Evolutionary conservation across 1,140 invertebrate genomes (phyloP), one percentile per base, ranked within the genome.

Genomic region (Nasonia longicornis): DNA sequence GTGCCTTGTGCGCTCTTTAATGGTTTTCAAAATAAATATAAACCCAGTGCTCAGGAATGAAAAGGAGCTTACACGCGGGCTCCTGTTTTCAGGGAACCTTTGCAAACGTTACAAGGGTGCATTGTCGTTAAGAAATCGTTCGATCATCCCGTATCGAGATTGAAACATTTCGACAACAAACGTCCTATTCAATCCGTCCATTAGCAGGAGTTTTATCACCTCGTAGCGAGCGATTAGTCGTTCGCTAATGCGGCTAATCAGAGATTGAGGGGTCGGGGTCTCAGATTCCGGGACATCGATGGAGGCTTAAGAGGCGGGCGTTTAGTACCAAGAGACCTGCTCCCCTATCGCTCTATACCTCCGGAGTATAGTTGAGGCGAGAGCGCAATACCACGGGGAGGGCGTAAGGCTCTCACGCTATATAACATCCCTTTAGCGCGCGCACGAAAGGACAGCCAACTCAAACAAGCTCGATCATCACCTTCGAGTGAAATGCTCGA

Each of bases 331-430:
- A 45, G 52, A 58, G 52, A 58, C 52, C 52, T 20, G 38, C 70
- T 76, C 31, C 73, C 73, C 38, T 22, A 35, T 71, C 45, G 77
- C 38, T 79, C 52, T 77, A 35, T 35, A 38, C 58, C 38, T 67
- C 64, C 64, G 38, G 48, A 66, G 74, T 58, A 58, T 58, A 58
- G 52, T 76, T 64, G 52, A 38, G 12, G 22, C 45, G 20, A 48
- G 58, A 48, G 58, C 2, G 14, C n/a, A 81, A 77, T 81, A 77
- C 80, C 66, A 45, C 74, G 35, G 73, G 73, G 73, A 81, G 66
- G 38, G 58, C 31, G 22, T 48, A 80, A 80, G 78, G 12, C 11
- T n/a, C 63, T 35, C 52, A 12, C 42, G n/a, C 66, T 71, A 76
- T 71, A 16, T 69, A 71, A 42, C 10, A 42, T 42, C 42, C 42